Evolutionary conservation across 92 coral and sea anemone genomes (phyloP).

Genomic region (Porites divaricata): DNA sequence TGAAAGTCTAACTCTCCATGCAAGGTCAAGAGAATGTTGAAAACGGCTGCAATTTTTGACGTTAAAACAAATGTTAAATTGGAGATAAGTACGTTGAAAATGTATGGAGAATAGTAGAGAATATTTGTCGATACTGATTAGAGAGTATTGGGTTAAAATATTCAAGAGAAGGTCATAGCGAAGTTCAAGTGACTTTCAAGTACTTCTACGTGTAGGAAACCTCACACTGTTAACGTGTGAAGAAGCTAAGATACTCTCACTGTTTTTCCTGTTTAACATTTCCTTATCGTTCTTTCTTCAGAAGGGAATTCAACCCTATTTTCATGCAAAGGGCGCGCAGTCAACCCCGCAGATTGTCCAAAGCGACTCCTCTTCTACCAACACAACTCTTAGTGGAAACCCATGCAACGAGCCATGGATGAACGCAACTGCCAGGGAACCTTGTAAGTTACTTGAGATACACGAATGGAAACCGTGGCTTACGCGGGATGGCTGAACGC

Average conservation of each 20-base stretch:
- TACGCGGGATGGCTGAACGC: neutral
- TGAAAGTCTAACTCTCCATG: too few relatives aligned
- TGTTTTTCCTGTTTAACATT: neutral
- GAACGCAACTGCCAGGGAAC: neutral
- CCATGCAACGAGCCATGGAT: slow-evolving; percentile 9
- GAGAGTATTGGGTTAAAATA: too few relatives aligned
- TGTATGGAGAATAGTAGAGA: too few relatives aligned
- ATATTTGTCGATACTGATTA: too few relatives aligned
- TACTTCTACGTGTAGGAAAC: too few relatives aligned
- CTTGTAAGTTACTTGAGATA: neutral
- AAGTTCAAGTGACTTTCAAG: too few relatives aligned
- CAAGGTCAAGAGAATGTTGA: too few relatives aligned
- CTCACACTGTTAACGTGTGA: neutral
- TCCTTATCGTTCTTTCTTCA: neutral
- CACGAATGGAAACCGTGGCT: neutral
- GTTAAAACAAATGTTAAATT: too few relatives aligned
- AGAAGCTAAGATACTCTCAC: too few relatives aligned
- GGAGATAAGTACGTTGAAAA: too few relatives aligned
- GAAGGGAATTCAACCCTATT: slow-evolving; percentile 11
- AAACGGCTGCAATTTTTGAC: too few relatives aligned
- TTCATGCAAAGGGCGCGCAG: neutral
- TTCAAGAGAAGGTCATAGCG: too few relatives aligned
- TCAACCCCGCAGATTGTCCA: slow-evolving; percentile 10
- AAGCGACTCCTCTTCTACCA: neutral
- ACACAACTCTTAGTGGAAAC: slow-evolving; percentile 28